Evolutionary conservation across 2,797 vertebrate species (phyloP), one percentile per base, ranked within the genome.

Genomic region (Sebastes nivosus): DNA sequence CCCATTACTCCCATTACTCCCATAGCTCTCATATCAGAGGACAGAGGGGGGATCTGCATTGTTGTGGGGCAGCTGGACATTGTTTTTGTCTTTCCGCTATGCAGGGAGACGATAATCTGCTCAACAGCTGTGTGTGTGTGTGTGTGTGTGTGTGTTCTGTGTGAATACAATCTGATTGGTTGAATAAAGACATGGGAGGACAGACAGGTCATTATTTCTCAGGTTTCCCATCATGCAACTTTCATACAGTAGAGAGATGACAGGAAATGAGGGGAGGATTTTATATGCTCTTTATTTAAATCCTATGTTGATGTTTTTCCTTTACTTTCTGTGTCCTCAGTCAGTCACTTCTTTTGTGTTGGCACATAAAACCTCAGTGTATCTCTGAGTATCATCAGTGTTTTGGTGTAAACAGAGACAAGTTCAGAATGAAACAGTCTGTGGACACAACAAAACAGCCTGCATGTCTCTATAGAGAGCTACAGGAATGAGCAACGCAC

Each of bases 11-110:
- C 22, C 50, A 57, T 71, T 2, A 1, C 65, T 67, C 65, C 64
- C 85, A 87, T 88, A 64, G 36, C 72, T 87, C 6, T 20, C 72
- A 59, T 87, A 38, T 52, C 67, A 63, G 54, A 75, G 77, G 74
- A 71, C 27, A 30, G 68, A 3, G 46, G 38, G 63, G 22, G 50
- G 80, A 42, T 38, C 58, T 67, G 82, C 77, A 90, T 90, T 93
- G 92, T 92, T 89, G 25, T 72, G 64, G 67, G 90, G 76, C 92
- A 93, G 89, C 92, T 93, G 92, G 88, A 88, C 87, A 91, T 91
- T 92, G 89, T 92, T 81, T 60, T 87, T 27, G 16, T 87, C 87
- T 83, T 59, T 89, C 60, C 1, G 8, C 22, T 30, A 57, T n/a
- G 75, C 50, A 59, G 72, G 50, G 72, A 72, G 54, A 68, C 3